Conservation (phyloP, 1,140 invertebrate species). For the Drosophila triauraria region DNA sequence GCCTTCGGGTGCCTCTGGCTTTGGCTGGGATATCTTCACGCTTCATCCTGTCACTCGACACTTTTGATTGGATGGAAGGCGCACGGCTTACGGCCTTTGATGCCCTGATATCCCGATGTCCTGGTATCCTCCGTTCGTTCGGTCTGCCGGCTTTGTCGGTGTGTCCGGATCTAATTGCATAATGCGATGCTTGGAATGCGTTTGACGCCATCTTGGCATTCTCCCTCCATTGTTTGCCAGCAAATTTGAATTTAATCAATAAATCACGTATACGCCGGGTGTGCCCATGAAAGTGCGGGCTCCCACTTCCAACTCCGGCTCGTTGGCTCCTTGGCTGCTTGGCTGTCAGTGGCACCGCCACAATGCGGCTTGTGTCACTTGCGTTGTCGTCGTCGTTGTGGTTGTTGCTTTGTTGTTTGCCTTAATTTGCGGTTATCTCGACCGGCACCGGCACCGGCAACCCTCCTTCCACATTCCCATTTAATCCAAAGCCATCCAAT, state of each 20-base stretch:
- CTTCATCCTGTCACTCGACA: conserved; percentile 27
- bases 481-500: conserved; percentile 44
- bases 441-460: conserved; percentile 11
- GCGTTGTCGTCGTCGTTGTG: conserved; percentile 26
- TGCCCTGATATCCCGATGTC: conserved; percentile 26
- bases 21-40: conserved; percentile 33
- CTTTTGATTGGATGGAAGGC: conserved; percentile 22
- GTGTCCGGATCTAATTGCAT: conserved; percentile 54
- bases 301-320: not conserved
- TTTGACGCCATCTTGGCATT: conserved; percentile 32
- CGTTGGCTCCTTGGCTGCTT: conserved; percentile 3
- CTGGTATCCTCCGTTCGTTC: conserved; percentile 1
- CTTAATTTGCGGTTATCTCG: conserved; percentile 73
- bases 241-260: conserved; percentile 75
- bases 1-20: conserved; percentile 7
- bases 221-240: conserved; percentile 33
- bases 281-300: conserved; percentile 20
- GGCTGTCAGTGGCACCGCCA: conserved; percentile 31
- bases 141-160: not conserved
- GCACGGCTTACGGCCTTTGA: conserved; percentile 26
- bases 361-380: conserved; percentile 30
- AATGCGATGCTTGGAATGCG: conserved; percentile 46
- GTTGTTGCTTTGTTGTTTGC: conserved; percentile 61
- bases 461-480: conserved; percentile 10
- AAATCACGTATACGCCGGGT: conserved; percentile 70